A percentile compares a stretch with the other conserved stretches of the same genome.
Conservation (phyloP, 2,888 invertebrate species). For the Electrophaes corylata region DNA sequence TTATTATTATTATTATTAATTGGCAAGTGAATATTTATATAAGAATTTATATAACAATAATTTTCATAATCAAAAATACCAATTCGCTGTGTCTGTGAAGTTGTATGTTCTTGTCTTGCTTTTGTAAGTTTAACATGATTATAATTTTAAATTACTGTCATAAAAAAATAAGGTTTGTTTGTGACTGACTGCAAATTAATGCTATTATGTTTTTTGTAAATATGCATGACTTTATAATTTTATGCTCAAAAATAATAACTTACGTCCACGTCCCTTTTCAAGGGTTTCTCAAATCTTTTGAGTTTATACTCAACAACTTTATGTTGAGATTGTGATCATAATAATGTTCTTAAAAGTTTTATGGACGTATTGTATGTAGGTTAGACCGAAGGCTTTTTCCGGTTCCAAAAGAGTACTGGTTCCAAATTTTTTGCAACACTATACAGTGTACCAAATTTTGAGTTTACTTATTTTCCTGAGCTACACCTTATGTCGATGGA, state of each 20-base stretch:
- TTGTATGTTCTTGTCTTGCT: too few species aligned
- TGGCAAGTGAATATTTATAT: too few species aligned
- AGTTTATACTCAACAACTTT: background rate
- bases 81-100: too few species aligned
- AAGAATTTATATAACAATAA: too few species aligned
- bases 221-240: background rate
- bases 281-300: background rate
- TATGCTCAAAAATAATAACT: background rate
- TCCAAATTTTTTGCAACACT: constrained; percentile 16
- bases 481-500: constrained; percentile 2
- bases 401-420: constrained; percentile 25
- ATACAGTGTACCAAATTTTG: constrained; percentile 9
- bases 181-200: background rate
- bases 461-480: constrained; percentile 8
- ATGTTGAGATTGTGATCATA: background rate
- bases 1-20: too few species aligned
- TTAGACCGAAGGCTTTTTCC: constrained; percentile 24
- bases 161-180: too few species aligned
- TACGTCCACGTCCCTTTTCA: background rate
- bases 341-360: background rate
- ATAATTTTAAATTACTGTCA: too few species aligned
- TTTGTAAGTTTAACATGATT: too few species aligned
- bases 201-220: background rate
- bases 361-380: constrained; percentile 14
- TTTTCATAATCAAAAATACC: too few species aligned